These are phyloP conservation scores for Anneissia japonica DNA, from an alignment of 35 echinoderm and acorn worm genomes.

Conservation along the genomic window DNA sequence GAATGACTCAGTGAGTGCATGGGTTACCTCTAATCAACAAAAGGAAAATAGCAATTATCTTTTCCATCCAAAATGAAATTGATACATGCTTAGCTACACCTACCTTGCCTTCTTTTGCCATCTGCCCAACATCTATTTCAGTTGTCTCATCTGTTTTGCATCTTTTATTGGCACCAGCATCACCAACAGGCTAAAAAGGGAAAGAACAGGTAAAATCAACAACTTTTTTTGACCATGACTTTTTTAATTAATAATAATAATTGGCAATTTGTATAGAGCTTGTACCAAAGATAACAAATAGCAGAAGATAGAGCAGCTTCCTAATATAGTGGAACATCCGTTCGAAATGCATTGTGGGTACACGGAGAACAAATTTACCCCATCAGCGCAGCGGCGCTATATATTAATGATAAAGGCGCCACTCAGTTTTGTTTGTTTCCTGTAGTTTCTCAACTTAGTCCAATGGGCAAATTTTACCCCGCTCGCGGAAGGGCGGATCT, in stretches of 20 bases:
- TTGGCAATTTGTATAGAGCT: neutral
- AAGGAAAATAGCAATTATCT: too few species aligned
- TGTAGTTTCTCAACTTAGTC: too few species aligned
- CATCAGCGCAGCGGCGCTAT: too few species aligned
- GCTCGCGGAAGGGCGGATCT: too few species aligned
- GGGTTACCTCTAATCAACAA: too few species aligned
- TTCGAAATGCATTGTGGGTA: neutral
- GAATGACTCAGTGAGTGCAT: too few species aligned
- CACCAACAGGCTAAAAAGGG: slow-evolving; percentile 31
- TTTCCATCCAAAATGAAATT: too few species aligned
- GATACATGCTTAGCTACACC: neutral
- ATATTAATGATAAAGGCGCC: too few species aligned
- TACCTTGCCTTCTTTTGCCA: slow-evolving; percentile 74
- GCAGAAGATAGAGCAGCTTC: too few species aligned
- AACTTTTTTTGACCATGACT: neutral
- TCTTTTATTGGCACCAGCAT: slow-evolving; percentile 46
- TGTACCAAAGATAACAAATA: neutral
- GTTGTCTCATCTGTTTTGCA: slow-evolving; percentile 7
- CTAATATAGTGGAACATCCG: neutral
- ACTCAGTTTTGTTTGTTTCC: too few species aligned
- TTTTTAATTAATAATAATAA: neutral
- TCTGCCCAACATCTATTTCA: slow-evolving; percentile 47
- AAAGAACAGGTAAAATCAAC: neutral
- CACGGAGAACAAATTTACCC: neutral
- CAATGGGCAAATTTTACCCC: too few species aligned